These are phyloP conservation scores for Dynastes grantii DNA, from an alignment of 2,888 invertebrate species.

Conservation along the genomic window DNA sequence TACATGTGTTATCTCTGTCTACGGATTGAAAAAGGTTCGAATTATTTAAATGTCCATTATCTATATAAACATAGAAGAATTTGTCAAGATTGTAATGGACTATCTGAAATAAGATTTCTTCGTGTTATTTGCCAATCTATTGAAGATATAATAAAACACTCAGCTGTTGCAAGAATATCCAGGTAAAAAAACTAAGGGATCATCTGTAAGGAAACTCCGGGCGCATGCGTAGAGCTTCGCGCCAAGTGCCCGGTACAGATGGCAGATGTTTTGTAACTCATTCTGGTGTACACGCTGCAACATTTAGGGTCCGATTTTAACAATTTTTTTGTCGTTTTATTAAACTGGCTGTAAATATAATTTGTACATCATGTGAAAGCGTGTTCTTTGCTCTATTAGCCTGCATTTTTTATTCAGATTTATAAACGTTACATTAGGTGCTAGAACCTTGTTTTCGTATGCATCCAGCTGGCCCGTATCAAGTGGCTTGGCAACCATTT, in stretches of 20 bases:
- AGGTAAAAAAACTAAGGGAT: constrained; percentile 55
- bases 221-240: constrained; percentile 68
- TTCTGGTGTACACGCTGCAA: constrained; percentile 64
- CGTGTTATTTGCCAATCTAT: neutral
- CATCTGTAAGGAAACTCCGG: constrained; percentile 59
- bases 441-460: constrained; percentile 52
- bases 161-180: constrained; percentile 40
- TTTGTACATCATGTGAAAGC: constrained; percentile 55
- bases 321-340: constrained; percentile 57
- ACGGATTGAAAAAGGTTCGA: constrained; percentile 51
- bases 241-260: constrained; percentile 71
- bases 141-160: constrained; percentile 32
- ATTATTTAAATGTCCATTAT: constrained; percentile 46
- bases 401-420: constrained; percentile 51
- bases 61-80: neutral
- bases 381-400: constrained; percentile 52
- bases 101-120: neutral
- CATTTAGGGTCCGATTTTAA: constrained; percentile 61
- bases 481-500: constrained; percentile 70
- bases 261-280: constrained; percentile 72
- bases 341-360: constrained; percentile 48
- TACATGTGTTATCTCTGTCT: constrained; percentile 63
- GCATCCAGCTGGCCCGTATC: constrained; percentile 65
- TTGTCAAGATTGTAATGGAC: neutral
- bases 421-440: constrained; percentile 47